A percentile compares a stretch with the other conserved stretches of the same genome.
phyloP scores from a whole-genome alignment of 2,113 vertebrate genomes.

The Nothoprocta perdicaria region DNA sequence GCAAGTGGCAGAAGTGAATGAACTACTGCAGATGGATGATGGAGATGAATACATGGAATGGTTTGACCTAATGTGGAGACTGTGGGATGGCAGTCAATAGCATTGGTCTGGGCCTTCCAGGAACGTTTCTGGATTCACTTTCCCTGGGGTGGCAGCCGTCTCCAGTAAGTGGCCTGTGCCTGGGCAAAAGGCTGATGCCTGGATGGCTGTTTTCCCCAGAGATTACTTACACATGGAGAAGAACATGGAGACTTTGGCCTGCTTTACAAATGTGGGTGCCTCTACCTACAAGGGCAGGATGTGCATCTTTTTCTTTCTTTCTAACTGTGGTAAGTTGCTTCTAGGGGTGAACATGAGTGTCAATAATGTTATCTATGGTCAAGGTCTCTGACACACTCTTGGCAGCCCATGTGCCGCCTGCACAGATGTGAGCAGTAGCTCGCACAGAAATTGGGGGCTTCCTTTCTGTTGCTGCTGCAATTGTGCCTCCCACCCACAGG shows the following conservation, averaged over 20 bases:
- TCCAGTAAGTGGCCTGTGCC: background rate
- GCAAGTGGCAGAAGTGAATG: background rate
- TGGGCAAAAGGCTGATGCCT: background rate
- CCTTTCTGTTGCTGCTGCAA: background rate
- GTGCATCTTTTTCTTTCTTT: background rate
- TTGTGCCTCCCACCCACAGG: background rate
- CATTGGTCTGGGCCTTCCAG: background rate
- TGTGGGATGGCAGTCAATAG: background rate
- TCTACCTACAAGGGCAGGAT: background rate
- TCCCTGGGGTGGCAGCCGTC: background rate
- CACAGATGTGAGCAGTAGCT: background rate
- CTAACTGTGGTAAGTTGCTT: background rate
- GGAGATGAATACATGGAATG: background rate
- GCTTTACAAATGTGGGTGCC: background rate
- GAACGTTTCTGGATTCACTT: background rate
- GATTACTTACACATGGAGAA: background rate
- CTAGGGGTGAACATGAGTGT: background rate
- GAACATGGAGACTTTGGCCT: background rate
- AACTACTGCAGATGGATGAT: background rate
- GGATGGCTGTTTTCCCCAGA: background rate
- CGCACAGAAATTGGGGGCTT: background rate
- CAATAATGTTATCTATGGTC: background rate
- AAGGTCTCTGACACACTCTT: background rate
- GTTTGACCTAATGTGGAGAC: background rate
- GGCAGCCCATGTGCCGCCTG: background rate